phyloP scores from a whole-genome alignment of 1,140 invertebrate species.

The Zaprionus davidi region DNA sequence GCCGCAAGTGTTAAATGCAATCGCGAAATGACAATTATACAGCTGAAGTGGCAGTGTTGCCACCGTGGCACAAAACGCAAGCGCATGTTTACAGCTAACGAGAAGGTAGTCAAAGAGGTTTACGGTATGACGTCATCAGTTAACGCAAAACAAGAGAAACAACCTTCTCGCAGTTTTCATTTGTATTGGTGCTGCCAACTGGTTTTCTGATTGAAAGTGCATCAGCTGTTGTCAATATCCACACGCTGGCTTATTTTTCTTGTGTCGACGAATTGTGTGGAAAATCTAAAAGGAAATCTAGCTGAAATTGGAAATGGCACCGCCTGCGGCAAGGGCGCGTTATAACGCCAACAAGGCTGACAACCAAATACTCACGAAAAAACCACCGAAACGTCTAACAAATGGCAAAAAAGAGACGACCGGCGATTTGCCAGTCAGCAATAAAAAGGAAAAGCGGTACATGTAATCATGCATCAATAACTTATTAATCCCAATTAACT shows the following conservation, averaged over 20 bases:
- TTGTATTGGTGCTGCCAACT: conserved; percentile 28
- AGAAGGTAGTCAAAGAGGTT: neutral
- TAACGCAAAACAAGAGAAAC: neutral
- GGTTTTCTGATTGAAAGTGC: neutral
- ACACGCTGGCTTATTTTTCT: conserved; percentile 34
- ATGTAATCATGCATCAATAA: neutral
- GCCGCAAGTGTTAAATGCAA: conserved; percentile 26
- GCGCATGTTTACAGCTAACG: neutral
- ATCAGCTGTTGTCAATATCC: conserved; percentile 29
- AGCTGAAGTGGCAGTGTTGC: conserved; percentile 25
- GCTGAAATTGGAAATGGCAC: conserved; percentile 64
- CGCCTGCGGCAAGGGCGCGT: conserved; percentile 73
- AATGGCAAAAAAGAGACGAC: conserved; percentile 50
- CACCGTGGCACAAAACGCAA: conserved; percentile 3
- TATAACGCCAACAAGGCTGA: conserved; percentile 83
- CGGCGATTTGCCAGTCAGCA: conserved; percentile 26
- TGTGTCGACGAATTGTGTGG: conserved; percentile 13
- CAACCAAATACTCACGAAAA: conserved; percentile 72
- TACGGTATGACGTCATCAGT: conserved; percentile 1
- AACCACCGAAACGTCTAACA: conserved; percentile 65
- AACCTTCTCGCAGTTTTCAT: neutral
- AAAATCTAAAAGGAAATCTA: neutral
- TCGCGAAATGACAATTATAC: conserved; percentile 20
- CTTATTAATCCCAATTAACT: neutral
- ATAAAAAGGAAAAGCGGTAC: conserved; percentile 65